phyloP scores from a whole-genome alignment of 2,797 vertebrate species.

The Falco rusticolus region DNA sequence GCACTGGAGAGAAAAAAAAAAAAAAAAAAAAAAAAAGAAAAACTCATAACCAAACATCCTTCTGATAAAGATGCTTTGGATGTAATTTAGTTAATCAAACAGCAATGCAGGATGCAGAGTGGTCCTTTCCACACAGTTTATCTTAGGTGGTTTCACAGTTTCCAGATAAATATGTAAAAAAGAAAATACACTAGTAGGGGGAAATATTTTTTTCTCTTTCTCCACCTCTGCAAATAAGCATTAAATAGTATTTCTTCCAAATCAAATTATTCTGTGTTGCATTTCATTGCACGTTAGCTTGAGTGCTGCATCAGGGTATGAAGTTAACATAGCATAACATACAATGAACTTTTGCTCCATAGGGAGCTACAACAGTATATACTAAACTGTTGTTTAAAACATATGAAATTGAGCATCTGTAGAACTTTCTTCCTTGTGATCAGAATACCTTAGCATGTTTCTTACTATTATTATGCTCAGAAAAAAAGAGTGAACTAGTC shows the following conservation, averaged over 20 bases:
- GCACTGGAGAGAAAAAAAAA: background rate
- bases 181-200: rapidly evolving
- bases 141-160: background rate
- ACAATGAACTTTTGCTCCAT: background rate
- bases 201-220: background rate
- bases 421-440: background rate
- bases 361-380: rapidly evolving
- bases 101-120: background rate
- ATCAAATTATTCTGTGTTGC: background rate
- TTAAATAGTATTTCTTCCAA: background rate
- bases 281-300: background rate
- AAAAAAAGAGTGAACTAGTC: background rate
- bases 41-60: background rate
- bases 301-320: background rate
- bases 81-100: background rate
- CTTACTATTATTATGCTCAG: background rate
- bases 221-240: background rate
- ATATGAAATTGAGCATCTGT: background rate
- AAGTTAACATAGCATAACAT: background rate
- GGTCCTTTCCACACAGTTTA: background rate
- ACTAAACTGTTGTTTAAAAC: background rate
- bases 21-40: rapidly evolving
- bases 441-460: background rate
- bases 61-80: background rate
- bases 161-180: background rate